These are phyloP conservation scores for Heteropelma amictum DNA, from an alignment of 2,888 invertebrate species.

Conservation along the genomic window DNA sequence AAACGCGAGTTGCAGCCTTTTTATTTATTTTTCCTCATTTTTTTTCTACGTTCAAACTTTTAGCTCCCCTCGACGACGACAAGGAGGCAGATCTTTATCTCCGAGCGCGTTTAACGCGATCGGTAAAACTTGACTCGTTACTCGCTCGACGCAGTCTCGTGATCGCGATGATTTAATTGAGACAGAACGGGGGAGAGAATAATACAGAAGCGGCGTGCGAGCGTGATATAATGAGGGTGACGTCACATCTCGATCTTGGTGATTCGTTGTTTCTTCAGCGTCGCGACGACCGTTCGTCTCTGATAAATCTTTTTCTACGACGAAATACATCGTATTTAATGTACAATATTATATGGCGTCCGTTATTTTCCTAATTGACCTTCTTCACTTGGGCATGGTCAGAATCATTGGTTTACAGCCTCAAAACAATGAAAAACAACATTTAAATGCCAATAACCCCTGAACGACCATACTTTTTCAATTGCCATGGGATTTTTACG, in stretches of 20 bases:
- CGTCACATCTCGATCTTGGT: slow-evolving; percentile 46
- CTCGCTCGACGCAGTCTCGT: slow-evolving; percentile 24
- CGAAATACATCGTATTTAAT: not conserved
- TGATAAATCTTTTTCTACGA: slow-evolving; percentile 16
- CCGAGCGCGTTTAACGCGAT: slow-evolving; percentile 33
- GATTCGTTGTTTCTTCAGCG: slow-evolving; percentile 40
- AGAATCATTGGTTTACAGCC: no score
- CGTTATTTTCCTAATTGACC: no score
- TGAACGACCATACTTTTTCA: no score
- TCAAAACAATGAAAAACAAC: no score
- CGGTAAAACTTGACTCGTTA: slow-evolving; percentile 57
- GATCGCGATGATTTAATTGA: slow-evolving; percentile 58
- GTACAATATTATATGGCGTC: not conserved
- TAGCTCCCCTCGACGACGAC: not conserved
- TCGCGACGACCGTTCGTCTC: slow-evolving; percentile 14
- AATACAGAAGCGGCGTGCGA: not conserved
- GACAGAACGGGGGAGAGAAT: slow-evolving; percentile 12
- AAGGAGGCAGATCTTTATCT: slow-evolving; percentile 25
- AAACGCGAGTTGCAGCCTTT: no score
- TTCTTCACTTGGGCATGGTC: no score
- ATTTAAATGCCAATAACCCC: no score
- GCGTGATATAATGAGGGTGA: no score
- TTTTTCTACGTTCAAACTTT: no score
- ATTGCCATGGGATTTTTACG: no score
- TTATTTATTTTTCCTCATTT: no score